Conservation (phyloP, 2,888 invertebrate species). For the Leptinotarsa haldemani region DNA sequence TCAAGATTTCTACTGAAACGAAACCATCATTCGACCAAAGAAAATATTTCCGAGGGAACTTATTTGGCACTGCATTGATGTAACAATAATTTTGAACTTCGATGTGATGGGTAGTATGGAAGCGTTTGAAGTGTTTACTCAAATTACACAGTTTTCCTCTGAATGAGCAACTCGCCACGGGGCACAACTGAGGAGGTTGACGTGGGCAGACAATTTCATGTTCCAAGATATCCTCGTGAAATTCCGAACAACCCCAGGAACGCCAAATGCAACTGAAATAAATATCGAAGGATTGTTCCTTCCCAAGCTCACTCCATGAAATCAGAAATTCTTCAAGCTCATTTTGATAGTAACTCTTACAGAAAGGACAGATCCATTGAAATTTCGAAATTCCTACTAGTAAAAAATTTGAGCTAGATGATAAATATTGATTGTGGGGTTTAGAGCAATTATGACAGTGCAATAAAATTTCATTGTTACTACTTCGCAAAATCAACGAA, state of each 20-base stretch:
- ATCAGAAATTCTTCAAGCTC: neutral
- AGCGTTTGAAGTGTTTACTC: neutral
- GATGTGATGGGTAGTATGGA: neutral
- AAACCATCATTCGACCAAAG: too few species aligned
- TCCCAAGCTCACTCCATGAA: neutral
- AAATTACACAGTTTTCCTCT: neutral
- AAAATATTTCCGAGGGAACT: too few species aligned
- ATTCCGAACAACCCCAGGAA: neutral
- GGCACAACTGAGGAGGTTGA: neutral
- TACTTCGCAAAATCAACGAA: neutral
- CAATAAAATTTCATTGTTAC: neutral
- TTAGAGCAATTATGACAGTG: neutral
- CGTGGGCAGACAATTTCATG: neutral
- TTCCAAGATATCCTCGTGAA: neutral
- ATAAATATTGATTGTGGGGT: neutral
- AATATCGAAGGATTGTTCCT: neutral
- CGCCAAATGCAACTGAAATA: neutral
- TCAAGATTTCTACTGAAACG: too few species aligned
- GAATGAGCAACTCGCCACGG: neutral
- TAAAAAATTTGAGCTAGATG: neutral
- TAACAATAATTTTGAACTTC: too few species aligned
- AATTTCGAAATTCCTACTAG: neutral
- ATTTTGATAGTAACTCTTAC: neutral
- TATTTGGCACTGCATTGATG: too few species aligned
- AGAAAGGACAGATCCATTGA: neutral